Percentiles rank a stretch among this genome's conserved stretches.
phyloP scores from a whole-genome alignment of 2,888 invertebrate species.

The Drosophila mimetica region DNA sequence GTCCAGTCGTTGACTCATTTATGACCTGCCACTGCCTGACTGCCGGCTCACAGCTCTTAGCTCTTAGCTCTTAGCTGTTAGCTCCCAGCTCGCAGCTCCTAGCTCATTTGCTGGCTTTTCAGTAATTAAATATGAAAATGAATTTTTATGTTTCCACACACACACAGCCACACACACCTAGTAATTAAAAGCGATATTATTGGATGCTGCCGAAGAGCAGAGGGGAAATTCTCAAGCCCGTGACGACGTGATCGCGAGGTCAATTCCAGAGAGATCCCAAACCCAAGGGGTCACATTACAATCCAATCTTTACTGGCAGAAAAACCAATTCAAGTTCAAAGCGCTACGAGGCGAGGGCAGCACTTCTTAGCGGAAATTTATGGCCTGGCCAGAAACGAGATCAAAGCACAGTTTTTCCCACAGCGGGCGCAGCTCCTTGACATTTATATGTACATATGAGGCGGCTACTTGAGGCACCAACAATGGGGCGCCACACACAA shows the following conservation, averaged over 20 bases:
- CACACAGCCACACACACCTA: slow-evolving; percentile 20
- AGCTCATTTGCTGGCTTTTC: slow-evolving; percentile 55
- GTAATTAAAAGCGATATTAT: slow-evolving; percentile 32
- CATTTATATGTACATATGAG: slow-evolving; percentile 51
- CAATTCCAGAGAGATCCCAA: background rate
- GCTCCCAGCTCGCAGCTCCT: slow-evolving; percentile 11
- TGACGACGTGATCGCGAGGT: slow-evolving; percentile 8
- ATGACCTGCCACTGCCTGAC: slow-evolving; percentile 50
- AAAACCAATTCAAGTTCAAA: slow-evolving; percentile 34
- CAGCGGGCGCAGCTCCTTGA: slow-evolving; percentile 51
- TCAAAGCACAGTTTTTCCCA: slow-evolving; percentile 63
- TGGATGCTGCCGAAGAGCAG: background rate
- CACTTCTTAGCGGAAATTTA: slow-evolving; percentile 46
- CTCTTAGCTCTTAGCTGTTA: background rate
- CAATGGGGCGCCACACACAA: slow-evolving; percentile 48
- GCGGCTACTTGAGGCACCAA: slow-evolving; percentile 45
- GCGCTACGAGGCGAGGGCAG: background rate
- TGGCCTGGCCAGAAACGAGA: slow-evolving; percentile 58
- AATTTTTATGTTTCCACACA: slow-evolving; percentile 58
- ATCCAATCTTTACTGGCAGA: too few species aligned
- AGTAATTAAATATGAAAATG: slow-evolving; percentile 72
- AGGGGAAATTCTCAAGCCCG: slow-evolving; percentile 9
- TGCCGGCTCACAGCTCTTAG: background rate
- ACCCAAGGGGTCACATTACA: background rate
- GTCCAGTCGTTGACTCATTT: slow-evolving; percentile 72